Evolutionary conservation across 2,797 vertebrate species (phyloP).

Genomic region (Takifugu rubripes): DNA sequence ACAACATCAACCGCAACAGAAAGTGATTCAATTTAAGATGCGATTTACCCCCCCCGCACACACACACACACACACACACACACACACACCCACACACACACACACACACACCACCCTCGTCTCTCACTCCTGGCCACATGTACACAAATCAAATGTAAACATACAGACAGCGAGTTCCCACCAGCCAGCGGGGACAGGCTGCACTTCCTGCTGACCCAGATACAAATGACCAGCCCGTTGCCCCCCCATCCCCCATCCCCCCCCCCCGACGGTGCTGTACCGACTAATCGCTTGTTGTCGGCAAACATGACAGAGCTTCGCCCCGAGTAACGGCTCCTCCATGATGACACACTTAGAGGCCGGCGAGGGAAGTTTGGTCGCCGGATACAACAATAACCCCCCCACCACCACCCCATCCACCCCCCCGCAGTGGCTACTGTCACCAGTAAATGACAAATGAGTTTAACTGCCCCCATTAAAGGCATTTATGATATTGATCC

Average conservation of each 20-base stretch:
- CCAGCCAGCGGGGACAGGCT: conserved; percentile 52
- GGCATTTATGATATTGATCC: conserved; percentile 85
- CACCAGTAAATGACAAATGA: conserved; percentile 87
- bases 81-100: too few relatives aligned
- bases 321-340: conserved; percentile 64
- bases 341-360: conserved; percentile 69
- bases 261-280: conserved; percentile 35
- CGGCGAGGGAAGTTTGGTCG: conserved; percentile 49
- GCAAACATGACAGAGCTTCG: conserved; percentile 62
- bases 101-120: conserved; percentile 27
- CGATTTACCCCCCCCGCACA: conserved; percentile 37
- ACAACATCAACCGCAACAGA: conserved; percentile 47
- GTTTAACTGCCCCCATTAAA: conserved; percentile 80
- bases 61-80: too few relatives aligned
- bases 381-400: too few relatives aligned
- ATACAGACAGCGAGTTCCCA: conserved; percentile 44
- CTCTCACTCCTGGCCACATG: conserved; percentile 10
- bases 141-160: conserved; percentile 65
- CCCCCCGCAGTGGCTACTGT: conserved; percentile 12
- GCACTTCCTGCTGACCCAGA: conserved; percentile 45
- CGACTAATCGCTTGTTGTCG: conserved; percentile 60
- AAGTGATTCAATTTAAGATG: conserved; percentile 67
- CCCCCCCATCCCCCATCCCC: conserved; percentile 40
- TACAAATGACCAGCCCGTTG: conserved; percentile 63
- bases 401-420: conserved; percentile 28